Conservation (phyloP, 2,888 invertebrate species). For the Osmoderma eremita region DNA sequence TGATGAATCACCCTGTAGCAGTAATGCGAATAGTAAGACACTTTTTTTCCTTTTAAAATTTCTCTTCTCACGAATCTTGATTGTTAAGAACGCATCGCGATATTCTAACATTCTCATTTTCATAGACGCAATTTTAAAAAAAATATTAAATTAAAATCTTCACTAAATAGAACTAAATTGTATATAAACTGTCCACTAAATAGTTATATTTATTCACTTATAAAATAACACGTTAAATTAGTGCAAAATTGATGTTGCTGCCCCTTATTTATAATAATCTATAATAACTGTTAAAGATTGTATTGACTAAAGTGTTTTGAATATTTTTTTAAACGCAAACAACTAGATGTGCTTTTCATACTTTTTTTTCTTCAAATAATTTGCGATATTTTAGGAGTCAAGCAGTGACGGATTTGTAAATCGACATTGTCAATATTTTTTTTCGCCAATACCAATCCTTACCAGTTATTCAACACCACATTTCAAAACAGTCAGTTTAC, state of each 20-base stretch:
- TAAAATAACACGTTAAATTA: slow-evolving; percentile 14
- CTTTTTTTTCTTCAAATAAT: background rate
- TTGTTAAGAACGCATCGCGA: slow-evolving; percentile 23
- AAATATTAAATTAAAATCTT: slow-evolving; percentile 28
- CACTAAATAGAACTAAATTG: slow-evolving; percentile 33
- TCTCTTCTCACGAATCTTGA: slow-evolving; percentile 22
- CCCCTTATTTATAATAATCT: background rate
- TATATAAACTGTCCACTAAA: slow-evolving; percentile 11
- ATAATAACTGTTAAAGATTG: slow-evolving; percentile 15
- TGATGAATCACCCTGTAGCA: slow-evolving; percentile 36
- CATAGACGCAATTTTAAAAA: slow-evolving; percentile 3
- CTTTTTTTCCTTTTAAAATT: slow-evolving; percentile 20
- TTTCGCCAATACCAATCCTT: slow-evolving; percentile 17
- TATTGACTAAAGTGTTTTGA: slow-evolving; percentile 4
- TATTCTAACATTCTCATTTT: slow-evolving; percentile 8
- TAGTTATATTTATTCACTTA: slow-evolving; percentile 21
- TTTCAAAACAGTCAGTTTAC: background rate
- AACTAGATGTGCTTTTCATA: background rate
- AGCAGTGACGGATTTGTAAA: background rate
- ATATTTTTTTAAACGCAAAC: slow-evolving; percentile 4
- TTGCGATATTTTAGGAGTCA: background rate
- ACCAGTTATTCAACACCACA: slow-evolving; percentile 12
- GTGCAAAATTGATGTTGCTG: slow-evolving; percentile 11
- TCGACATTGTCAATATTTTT: background rate
- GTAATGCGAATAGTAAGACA: slow-evolving; percentile 33